Percentiles rank a stretch among this genome's conserved stretches.
Evolutionary conservation across 1,140 invertebrate genomes (phyloP).

Genomic region (Conopomorpha cramerella): DNA sequence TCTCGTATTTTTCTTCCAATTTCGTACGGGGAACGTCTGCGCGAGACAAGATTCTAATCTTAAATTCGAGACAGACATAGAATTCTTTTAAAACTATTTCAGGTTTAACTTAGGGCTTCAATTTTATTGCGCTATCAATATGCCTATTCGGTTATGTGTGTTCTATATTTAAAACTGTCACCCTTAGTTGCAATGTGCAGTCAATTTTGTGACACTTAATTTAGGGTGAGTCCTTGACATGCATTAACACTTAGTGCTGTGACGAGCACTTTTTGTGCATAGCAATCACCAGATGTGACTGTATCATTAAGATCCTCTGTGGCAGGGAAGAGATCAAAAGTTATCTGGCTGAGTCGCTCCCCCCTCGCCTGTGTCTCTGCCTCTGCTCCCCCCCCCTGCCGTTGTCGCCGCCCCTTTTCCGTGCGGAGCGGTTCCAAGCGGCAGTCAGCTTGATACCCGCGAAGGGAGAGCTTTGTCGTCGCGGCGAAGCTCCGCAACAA

Average conservation of each 20-base stretch:
- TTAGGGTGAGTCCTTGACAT: slow-evolving; percentile 50
- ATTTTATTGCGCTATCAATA: too few species aligned
- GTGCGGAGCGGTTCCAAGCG: too few species aligned
- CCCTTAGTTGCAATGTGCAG: slow-evolving; percentile 26
- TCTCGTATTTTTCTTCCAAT: slow-evolving; percentile 15
- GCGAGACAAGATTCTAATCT: slow-evolving; percentile 20
- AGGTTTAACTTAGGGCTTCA: slow-evolving; percentile 13
- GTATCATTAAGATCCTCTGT: slow-evolving; percentile 56
- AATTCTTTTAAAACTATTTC: too few species aligned
- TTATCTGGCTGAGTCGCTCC: slow-evolving; percentile 41
- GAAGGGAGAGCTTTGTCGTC: too few species aligned
- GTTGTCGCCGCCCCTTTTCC: slow-evolving; percentile 25
- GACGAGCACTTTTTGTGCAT: slow-evolving; percentile 41
- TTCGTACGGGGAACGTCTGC: slow-evolving; percentile 6
- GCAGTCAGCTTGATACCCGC: too few species aligned
- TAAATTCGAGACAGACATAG: slow-evolving; percentile 2
- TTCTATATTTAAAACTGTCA: slow-evolving; percentile 56
- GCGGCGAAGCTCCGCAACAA: not conserved
- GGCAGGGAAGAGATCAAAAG: slow-evolving; percentile 56
- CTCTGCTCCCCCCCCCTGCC: slow-evolving; percentile 26
- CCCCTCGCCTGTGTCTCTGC: slow-evolving; percentile 12
- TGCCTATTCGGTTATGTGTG: too few species aligned
- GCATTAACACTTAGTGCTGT: slow-evolving; percentile 51
- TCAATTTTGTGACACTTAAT: slow-evolving; percentile 44
- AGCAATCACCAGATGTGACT: slow-evolving; percentile 40